Evolutionary conservation across 2,113 vertebrate genomes (phyloP).

Genomic region (Microtus richardsoni): DNA sequence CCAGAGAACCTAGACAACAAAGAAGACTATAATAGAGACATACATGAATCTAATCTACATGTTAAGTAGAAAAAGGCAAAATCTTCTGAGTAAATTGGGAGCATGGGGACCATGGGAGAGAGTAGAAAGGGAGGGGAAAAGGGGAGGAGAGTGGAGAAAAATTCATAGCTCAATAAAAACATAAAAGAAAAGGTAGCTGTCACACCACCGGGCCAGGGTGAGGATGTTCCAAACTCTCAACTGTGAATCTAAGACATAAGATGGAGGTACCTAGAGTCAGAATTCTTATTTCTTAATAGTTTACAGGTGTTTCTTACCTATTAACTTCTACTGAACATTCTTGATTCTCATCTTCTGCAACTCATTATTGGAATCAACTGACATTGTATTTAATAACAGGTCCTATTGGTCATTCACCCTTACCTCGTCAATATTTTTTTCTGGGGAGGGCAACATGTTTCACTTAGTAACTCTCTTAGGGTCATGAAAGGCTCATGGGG

Average conservation of each 20-base stretch:
- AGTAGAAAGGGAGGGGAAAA: too few species aligned
- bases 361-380: neutral
- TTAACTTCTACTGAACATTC: neutral
- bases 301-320: neutral
- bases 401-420: neutral
- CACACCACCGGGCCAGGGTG: neutral
- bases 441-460: neutral
- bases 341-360: neutral
- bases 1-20: too few species aligned
- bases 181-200: too few species aligned
- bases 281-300: neutral
- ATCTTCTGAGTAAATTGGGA: too few species aligned
- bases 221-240: neutral
- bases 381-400: neutral
- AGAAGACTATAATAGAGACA: too few species aligned
- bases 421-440: neutral
- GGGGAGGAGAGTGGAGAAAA: too few species aligned
- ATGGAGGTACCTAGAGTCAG: neutral
- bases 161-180: too few species aligned
- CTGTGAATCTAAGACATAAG: neutral
- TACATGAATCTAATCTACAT: too few species aligned
- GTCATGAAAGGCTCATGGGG: fast-evolving
- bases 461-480: neutral
- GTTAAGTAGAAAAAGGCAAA: too few species aligned
- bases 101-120: too few species aligned